These are phyloP conservation scores for Drosophila tsacasi DNA, from an alignment of 1,140 invertebrate species.

Conservation along the genomic window DNA sequence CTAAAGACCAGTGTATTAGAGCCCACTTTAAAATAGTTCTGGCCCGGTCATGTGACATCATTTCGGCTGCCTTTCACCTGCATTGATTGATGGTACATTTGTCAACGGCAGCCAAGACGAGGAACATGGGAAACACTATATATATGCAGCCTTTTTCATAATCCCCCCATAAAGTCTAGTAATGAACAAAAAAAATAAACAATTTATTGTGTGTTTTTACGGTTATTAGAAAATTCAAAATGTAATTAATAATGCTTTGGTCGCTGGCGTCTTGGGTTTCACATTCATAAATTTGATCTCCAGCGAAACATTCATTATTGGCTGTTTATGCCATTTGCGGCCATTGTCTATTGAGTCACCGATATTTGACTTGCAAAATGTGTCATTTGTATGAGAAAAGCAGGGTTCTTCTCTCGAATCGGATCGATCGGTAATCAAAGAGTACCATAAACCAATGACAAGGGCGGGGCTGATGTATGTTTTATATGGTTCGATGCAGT, in stretches of 20 bases:
- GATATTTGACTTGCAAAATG: conserved; percentile 62
- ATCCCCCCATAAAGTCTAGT: conserved; percentile 25
- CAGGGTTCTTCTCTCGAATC: conserved; percentile 27
- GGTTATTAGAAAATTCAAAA: conserved; percentile 79
- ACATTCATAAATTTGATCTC: conserved; percentile 59
- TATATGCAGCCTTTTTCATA: conserved; percentile 39
- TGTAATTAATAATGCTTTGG: conserved; percentile 76
- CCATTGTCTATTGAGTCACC: conserved; percentile 61
- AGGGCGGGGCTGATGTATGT: conserved; percentile 66
- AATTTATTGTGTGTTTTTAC: conserved; percentile 73
- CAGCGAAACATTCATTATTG: conserved; percentile 59
- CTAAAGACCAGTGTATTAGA: not conserved
- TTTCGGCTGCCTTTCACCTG: conserved; percentile 72
- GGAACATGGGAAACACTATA: conserved; percentile 24
- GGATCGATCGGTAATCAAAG: conserved; percentile 14
- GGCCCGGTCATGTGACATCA: conserved; percentile 65
- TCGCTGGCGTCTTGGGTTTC: conserved; percentile 62
- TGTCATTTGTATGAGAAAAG: conserved; percentile 57
- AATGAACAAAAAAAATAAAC: conserved; percentile 24
- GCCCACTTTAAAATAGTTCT: conserved; percentile 52
- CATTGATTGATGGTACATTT: conserved; percentile 74
- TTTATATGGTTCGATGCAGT: conserved; percentile 19
- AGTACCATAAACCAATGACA: conserved; percentile 39
- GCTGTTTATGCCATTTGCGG: conserved; percentile 38
- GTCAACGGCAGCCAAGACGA: conserved; percentile 54